A percentile compares a stretch with the other conserved stretches of the same genome.
phyloP scores from a whole-genome alignment of 2,888 invertebrate species.

The Gymnoscelis rufifasciata region DNA sequence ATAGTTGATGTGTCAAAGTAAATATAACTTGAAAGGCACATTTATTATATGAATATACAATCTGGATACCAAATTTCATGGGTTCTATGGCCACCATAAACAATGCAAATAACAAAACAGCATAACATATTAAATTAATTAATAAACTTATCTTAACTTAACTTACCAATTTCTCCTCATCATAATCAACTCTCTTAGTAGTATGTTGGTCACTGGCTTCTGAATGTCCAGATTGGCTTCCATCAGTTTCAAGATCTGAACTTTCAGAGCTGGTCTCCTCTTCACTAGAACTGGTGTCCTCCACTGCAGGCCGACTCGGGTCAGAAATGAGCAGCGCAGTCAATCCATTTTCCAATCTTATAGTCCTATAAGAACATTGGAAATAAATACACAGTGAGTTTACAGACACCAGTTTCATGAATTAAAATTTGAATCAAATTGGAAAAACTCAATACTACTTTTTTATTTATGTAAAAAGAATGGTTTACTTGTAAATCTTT shows the following conservation, averaged over 20 bases:
- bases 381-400: no score
- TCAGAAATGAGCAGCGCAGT: constrained; percentile 86
- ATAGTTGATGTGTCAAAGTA: no score
- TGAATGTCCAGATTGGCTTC: constrained; percentile 53
- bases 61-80: no score
- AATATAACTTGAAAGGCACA: no score
- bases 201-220: constrained; percentile 57
- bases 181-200: constrained; percentile 50
- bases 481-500: constrained; percentile 85
- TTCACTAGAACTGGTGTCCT: constrained; percentile 51
- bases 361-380: constrained; percentile 31
- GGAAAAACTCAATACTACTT: background rate
- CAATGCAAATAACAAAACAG: no score
- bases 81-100: no score
- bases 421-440: background rate
- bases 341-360: constrained; percentile 82
- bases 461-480: background rate
- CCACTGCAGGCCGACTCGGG: constrained; percentile 49
- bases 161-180: constrained; percentile 72
- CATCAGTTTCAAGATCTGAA: constrained; percentile 66
- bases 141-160: background rate
- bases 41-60: no score
- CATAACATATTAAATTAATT: no score
- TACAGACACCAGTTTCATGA: background rate
- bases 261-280: constrained; percentile 53